Evolutionary conservation across 1,140 invertebrate species (phyloP).

Genomic region (Zaprionus nigranus): DNA sequence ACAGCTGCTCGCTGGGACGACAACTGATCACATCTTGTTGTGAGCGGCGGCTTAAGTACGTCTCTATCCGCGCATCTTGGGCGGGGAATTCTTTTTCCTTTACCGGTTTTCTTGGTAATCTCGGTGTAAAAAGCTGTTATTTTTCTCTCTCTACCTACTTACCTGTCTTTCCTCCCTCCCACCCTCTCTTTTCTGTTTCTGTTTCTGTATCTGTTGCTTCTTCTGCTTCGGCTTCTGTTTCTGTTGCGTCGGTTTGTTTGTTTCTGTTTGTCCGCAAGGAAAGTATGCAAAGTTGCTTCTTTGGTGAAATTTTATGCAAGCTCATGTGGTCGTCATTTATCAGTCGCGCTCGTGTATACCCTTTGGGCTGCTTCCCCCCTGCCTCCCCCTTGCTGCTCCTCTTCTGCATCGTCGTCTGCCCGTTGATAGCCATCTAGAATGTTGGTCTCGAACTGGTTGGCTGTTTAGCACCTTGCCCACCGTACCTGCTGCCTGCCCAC

Average conservation of each 20-base stretch:
- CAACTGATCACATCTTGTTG: slow-evolving; percentile 69
- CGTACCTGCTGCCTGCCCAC: slow-evolving; percentile 26
- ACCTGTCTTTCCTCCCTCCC: neutral
- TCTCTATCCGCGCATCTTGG: slow-evolving; percentile 9
- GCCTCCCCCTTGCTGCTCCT: neutral
- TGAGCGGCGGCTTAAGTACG: slow-evolving; percentile 62
- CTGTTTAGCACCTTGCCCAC: slow-evolving; percentile 62
- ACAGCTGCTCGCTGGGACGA: slow-evolving; percentile 57
- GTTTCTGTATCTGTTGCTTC: neutral
- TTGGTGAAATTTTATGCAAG: slow-evolving; percentile 81
- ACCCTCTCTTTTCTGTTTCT: slow-evolving; percentile 38
- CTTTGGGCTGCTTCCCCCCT: slow-evolving; percentile 18
- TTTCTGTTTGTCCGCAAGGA: slow-evolving; percentile 50
- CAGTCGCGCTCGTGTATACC: slow-evolving; percentile 33
- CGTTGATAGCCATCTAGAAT: slow-evolving; percentile 64
- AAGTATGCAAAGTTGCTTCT: slow-evolving; percentile 65
- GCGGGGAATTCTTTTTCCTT: slow-evolving; percentile 63
- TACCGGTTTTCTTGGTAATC: slow-evolving; percentile 72
- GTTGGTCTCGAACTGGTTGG: slow-evolving; percentile 66
- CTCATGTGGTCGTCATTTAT: slow-evolving; percentile 64
- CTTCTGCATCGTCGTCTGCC: neutral
- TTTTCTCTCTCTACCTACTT: slow-evolving; percentile 31
- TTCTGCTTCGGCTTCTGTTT: slow-evolving; percentile 1
- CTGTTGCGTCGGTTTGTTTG: slow-evolving; percentile 2
- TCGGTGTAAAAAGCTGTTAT: slow-evolving; percentile 27